phyloP scores from a whole-genome alignment of 2,888 invertebrate genomes.

The Ptilodon capucinus region DNA sequence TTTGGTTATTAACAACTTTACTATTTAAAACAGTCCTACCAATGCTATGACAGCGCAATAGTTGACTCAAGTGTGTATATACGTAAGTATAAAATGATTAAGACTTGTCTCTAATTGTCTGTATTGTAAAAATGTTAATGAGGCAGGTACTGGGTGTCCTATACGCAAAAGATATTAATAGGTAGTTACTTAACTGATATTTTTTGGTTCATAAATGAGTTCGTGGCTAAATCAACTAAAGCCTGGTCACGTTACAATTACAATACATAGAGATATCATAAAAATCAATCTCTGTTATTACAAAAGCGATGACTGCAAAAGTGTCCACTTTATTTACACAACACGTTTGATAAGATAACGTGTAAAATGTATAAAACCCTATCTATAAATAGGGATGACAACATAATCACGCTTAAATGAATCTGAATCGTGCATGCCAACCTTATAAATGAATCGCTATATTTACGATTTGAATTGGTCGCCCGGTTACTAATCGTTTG shows the following conservation, averaged over 20 bases:
- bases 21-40: no score
- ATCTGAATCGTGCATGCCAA: background rate
- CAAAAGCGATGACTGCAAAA: constrained; percentile 4
- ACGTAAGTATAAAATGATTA: no score
- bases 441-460: background rate
- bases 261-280: background rate
- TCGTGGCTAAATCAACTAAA: background rate
- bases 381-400: constrained; percentile 4
- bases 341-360: constrained; percentile 10
- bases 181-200: no score
- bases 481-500: background rate
- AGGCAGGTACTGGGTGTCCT: no score
- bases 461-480: background rate
- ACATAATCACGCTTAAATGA: constrained; percentile 3
- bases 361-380: constrained; percentile 1
- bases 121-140: no score
- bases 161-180: no score
- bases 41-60: no score
- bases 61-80: no score
- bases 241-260: background rate
- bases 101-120: no score
- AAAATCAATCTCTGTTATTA: constrained; percentile 1
- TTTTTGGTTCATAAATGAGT: background rate
- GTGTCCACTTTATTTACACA: constrained; percentile 3
- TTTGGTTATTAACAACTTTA: no score